These are phyloP conservation scores for Antheraea assamensis DNA, from an alignment of 2,888 invertebrate species.

Conservation along the genomic window DNA sequence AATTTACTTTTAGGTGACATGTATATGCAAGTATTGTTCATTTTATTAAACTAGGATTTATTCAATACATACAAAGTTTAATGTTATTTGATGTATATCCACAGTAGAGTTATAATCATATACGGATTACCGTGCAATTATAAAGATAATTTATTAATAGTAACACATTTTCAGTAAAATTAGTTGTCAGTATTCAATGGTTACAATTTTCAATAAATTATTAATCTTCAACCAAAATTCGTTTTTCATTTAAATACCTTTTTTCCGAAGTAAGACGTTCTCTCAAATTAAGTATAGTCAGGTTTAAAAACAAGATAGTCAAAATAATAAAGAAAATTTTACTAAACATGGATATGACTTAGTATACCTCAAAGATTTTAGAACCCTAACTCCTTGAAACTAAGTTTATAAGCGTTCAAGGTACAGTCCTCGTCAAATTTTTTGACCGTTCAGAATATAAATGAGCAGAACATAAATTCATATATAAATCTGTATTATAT, in stretches of 20 bases:
- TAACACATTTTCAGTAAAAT: constrained; percentile 26
- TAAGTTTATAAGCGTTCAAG: too few species aligned
- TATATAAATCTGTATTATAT: too few species aligned
- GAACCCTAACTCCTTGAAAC: too few species aligned
- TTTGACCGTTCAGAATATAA: too few species aligned
- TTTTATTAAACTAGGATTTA: constrained; percentile 1
- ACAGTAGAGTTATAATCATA: background rate
- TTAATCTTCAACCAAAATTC: constrained; percentile 54
- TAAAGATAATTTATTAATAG: constrained; percentile 39
- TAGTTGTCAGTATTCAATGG: constrained; percentile 72
- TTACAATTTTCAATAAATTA: constrained; percentile 75
- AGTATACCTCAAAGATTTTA: too few species aligned
- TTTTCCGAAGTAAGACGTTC: background rate
- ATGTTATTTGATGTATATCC: constrained; percentile 9
- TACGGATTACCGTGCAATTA: constrained; percentile 24
- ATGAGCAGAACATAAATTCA: too few species aligned
- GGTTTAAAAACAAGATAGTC: too few species aligned
- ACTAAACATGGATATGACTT: too few species aligned
- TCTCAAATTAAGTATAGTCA: too few species aligned
- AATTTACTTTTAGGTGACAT: constrained; percentile 12
- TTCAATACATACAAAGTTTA: background rate
- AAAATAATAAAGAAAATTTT: too few species aligned
- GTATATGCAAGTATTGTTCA: constrained; percentile 15
- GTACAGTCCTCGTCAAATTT: too few species aligned
- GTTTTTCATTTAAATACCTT: constrained; percentile 21